Conservation (phyloP, 2,888 invertebrate species). For the Vannuccia rotundouncinata region DNA sequence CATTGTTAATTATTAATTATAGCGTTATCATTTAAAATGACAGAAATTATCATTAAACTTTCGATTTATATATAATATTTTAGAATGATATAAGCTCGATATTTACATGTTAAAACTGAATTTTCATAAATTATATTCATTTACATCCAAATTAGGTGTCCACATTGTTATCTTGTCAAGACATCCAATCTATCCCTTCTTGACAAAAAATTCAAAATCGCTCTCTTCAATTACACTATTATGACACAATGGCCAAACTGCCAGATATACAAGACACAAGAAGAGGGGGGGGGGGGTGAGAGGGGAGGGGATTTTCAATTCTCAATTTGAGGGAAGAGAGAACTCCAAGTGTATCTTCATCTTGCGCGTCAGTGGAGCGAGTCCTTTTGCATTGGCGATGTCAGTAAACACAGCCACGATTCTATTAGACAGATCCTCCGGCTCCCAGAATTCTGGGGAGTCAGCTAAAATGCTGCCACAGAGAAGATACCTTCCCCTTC, state of each 20-base stretch:
- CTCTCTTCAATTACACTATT: background rate
- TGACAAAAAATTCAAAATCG: background rate
- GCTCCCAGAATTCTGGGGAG: background rate
- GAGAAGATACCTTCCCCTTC: background rate
- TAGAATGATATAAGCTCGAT: no score
- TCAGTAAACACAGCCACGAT: constrained; percentile 13
- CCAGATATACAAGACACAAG: background rate
- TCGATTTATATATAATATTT: no score
- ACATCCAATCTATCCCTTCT: background rate
- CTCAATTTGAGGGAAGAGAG: background rate
- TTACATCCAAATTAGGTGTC: constrained; percentile 1
- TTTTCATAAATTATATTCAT: no score
- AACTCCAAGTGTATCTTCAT: constrained; percentile 11
- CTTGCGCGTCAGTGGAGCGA: constrained; percentile 11
- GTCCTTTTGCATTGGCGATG: constrained; percentile 24
- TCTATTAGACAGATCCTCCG: constrained; percentile 8
- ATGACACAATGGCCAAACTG: no score
- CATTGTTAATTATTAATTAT: no score
- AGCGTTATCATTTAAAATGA: no score
- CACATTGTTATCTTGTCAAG: constrained; percentile 5
- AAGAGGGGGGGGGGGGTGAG: no score
- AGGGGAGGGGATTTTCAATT: background rate
- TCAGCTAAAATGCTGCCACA: no score
- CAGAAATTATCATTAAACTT: no score
- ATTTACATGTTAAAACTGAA: no score